A percentile compares a stretch with the other conserved stretches of the same genome.
Conservation (phyloP, 2,113 vertebrate genomes). For the Syrrhaptes paradoxus region DNA sequence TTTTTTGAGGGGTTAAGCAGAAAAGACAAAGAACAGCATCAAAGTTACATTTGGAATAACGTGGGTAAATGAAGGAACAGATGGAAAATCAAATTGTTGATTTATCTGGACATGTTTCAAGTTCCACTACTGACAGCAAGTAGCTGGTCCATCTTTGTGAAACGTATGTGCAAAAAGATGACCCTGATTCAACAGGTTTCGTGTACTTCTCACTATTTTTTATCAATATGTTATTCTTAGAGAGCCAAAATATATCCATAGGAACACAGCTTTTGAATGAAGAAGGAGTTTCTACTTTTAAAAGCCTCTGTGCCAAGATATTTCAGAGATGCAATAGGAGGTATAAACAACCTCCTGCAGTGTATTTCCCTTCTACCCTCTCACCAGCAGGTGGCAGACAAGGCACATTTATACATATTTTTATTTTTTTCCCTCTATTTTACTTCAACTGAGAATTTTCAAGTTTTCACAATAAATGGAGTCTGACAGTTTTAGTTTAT, state of each 20-base stretch:
- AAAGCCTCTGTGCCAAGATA: neutral
- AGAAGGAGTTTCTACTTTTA: neutral
- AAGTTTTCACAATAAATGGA: conserved; percentile 38
- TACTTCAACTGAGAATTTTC: neutral
- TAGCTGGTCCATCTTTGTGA: neutral
- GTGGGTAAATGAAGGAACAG: conserved; percentile 32
- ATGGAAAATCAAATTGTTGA: conserved; percentile 39
- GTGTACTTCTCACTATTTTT: neutral
- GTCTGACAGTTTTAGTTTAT: conserved; percentile 49
- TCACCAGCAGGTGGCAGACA: conserved; percentile 61
- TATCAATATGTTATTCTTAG: neutral
- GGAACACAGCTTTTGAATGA: neutral
- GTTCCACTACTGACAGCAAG: neutral
- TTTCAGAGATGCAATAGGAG: neutral
- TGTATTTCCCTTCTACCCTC: neutral
- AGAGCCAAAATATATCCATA: neutral
- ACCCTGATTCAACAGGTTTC: neutral
- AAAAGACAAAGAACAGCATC: conserved; percentile 13
- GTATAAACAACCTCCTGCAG: neutral
- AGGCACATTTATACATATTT: neutral
- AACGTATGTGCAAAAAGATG: neutral
- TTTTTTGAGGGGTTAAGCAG: neutral
- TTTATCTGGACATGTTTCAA: conserved; percentile 25
- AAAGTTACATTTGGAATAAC: neutral
- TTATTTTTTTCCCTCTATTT: neutral